Evolutionary conservation across 1,140 invertebrate genomes (phyloP).

Genomic region (Penaeus japonicus): DNA sequence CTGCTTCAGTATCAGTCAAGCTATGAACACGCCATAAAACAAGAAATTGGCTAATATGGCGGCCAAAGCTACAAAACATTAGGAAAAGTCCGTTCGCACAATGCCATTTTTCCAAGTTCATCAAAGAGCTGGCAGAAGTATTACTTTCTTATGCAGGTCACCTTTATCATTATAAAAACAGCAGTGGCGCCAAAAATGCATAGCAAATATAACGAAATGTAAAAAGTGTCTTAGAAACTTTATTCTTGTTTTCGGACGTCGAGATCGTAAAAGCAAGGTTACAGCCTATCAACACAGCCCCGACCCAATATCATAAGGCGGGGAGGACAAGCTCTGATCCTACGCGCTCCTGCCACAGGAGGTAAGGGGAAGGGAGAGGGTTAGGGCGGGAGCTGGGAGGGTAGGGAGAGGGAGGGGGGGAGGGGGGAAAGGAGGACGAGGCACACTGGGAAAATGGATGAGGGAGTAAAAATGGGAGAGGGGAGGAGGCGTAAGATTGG

Average conservation of each 20-base stretch:
- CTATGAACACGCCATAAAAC: constrained; percentile 51
- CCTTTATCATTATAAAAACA: too few species aligned
- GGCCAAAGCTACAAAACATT: constrained; percentile 12
- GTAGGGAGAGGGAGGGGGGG: too few species aligned
- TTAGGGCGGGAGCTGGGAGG: too few species aligned
- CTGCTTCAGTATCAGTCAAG: constrained; percentile 33
- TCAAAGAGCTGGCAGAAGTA: too few species aligned
- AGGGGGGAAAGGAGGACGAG: too few species aligned
- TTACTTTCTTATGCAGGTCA: too few species aligned
- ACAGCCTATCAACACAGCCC: constrained; percentile 45
- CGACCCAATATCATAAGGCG: constrained; percentile 47
- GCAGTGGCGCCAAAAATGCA: too few species aligned
- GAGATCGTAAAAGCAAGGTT: constrained; percentile 40
- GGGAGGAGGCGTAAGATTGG: too few species aligned
- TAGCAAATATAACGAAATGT: too few species aligned
- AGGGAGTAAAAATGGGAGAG: too few species aligned
- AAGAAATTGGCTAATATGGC: constrained; percentile 47
- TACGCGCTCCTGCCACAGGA: background rate
- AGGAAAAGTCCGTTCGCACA: background rate
- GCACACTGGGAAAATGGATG: too few species aligned
- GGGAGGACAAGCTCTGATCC: constrained; percentile 29
- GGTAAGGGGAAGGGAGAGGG: too few species aligned
- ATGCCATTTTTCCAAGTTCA: background rate
- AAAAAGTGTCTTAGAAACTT: background rate
- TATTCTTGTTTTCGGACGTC: constrained; percentile 25